phyloP scores from a whole-genome alignment of 1,140 invertebrate species.

The Drosophila murphyi region DNA sequence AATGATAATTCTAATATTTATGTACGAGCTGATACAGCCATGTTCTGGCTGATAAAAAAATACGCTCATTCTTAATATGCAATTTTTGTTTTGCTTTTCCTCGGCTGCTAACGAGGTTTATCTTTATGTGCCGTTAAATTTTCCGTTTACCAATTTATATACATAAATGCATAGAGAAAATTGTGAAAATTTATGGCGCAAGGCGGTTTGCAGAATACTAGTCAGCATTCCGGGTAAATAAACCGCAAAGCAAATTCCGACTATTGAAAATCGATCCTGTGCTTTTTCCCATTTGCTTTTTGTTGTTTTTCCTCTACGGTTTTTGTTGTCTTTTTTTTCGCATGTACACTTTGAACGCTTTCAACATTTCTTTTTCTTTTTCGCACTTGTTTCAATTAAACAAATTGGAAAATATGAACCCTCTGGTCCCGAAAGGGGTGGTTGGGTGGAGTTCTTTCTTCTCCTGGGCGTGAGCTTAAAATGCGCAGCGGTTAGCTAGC shows the following conservation, averaged over 20 bases:
- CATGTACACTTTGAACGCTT: conserved; percentile 29
- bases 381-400: conserved; percentile 78
- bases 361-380: conserved; percentile 30
- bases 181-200: conserved; percentile 42
- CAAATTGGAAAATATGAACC: conserved; percentile 80
- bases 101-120: conserved; percentile 47
- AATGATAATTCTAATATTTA: conserved; percentile 48
- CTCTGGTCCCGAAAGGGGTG: conserved; percentile 1
- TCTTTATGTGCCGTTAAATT: conserved; percentile 60
- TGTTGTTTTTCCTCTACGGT: background rate
- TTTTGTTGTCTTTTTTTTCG: conserved; percentile 10
- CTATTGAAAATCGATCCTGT: conserved; percentile 75
- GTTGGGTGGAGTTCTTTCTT: background rate
- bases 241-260: conserved; percentile 52
- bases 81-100: background rate
- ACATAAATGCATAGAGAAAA: conserved; percentile 14
- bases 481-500: conserved; percentile 44
- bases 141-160: conserved; percentile 33
- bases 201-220: conserved; percentile 12
- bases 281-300: conserved; percentile 30
- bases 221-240: conserved; percentile 8
- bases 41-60: conserved; percentile 30
- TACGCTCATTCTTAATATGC: conserved; percentile 15
- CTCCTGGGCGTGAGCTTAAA: conserved; percentile 49
- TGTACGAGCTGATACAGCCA: conserved; percentile 35